Evolutionary conservation across 1,140 invertebrate genomes (phyloP), one percentile per base, ranked within the genome.

Genomic region (Trichonephila inaurata): DNA sequence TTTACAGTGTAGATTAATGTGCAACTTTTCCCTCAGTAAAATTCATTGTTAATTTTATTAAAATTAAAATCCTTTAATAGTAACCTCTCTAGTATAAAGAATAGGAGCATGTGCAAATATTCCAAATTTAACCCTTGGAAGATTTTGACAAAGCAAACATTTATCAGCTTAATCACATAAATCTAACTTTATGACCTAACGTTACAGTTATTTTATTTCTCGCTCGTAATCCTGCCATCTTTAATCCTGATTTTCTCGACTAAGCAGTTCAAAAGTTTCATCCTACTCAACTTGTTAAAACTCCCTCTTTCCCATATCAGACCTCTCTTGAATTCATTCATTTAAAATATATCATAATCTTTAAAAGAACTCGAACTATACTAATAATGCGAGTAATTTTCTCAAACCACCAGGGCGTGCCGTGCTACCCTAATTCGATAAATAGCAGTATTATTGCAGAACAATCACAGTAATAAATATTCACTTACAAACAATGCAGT

Each of bases 361-460:
- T 64, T 64, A 18, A 3, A 18, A 40, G 28, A 77, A 28, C 72
- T 19, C 72, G 33, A 24, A 24, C 51, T 60, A 24, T 85, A 28
- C 44, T 8, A 21, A 60, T 85, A 85, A 60, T 10, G 24, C n/a
- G 58, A 6, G 21, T 85, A 85, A 85, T 85, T 60, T 85, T 21
- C 83, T 21, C 60, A 85, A 61, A 21, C 83, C 83, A 60, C 83
- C 28, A 60, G 24, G 58, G 83, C 83, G 44, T 77, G 72, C 44
- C 83, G n/a, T 33, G 58, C 83, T n/a, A 85, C 21, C 51, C 2
- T 85, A 85, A 85, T 85, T 85, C 83, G 58, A 85, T 85, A 85
- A 85, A 85, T 85, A 83, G 58, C 83, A 24, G 51, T 16, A 2
- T 60, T 51, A 85, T 61, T 33, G 44, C 83, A 60, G 58, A 85